Evolutionary conservation across 2,113 vertebrate species (phyloP).

Genomic region (Laterallus jamaicensis): DNA sequence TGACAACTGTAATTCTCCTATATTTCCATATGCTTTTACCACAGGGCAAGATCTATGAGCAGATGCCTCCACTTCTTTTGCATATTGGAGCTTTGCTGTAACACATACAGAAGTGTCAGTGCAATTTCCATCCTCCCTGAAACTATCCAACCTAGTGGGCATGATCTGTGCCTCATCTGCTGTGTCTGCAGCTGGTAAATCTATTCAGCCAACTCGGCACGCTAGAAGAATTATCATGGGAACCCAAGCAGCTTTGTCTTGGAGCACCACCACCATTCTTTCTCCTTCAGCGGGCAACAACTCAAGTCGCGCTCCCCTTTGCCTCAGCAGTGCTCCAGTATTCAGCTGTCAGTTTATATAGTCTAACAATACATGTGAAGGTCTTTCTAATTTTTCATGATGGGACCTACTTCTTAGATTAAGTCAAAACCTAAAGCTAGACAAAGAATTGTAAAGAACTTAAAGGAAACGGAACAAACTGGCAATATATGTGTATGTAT

Average conservation of each 20-base stretch:
- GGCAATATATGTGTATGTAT: background rate
- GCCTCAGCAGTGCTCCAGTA: background rate
- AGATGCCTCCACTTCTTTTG: background rate
- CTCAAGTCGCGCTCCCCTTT: background rate
- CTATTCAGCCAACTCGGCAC: background rate
- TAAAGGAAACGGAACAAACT: background rate
- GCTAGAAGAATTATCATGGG: slow-evolving; percentile 26
- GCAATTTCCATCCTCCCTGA: slow-evolving; percentile 11
- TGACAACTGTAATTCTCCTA: background rate
- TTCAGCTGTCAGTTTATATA: background rate
- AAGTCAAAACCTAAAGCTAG: background rate
- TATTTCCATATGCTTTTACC: background rate
- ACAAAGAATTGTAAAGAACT: background rate
- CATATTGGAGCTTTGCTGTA: background rate
- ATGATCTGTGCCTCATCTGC: background rate
- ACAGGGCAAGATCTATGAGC: fast-evolving
- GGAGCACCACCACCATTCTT: background rate
- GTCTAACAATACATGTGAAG: background rate
- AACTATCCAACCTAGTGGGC: background rate
- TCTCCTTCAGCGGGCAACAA: background rate
- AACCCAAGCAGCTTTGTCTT: background rate
- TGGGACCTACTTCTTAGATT: background rate
- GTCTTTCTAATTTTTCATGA: background rate
- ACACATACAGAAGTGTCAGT: background rate
- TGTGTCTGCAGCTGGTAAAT: background rate